Percentiles rank a stretch among this genome's conserved stretches.
phyloP scores from a whole-genome alignment of 2,888 invertebrate species.

The Drosophila kokeensis region DNA sequence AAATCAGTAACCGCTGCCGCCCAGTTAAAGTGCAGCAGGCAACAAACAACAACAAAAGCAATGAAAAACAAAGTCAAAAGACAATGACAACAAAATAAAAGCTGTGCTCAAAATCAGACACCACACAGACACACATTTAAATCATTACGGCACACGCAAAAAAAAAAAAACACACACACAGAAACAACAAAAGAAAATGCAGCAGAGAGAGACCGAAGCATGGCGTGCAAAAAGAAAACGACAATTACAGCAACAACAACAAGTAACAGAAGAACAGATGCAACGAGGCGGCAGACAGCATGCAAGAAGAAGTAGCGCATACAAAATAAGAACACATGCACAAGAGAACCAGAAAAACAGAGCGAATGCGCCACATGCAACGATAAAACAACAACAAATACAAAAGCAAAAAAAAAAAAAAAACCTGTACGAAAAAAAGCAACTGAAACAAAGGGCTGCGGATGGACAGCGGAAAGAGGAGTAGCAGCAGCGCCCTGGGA shows the following conservation, averaged over 20 bases:
- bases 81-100: slow-evolving; percentile 56
- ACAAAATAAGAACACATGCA: slow-evolving; percentile 59
- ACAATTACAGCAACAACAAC: slow-evolving; percentile 42
- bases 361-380: slow-evolving; percentile 73
- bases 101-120: slow-evolving; percentile 74
- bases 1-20: slow-evolving; percentile 21
- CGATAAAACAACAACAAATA: slow-evolving; percentile 48
- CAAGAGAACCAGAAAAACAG: slow-evolving; percentile 51
- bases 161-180: slow-evolving; percentile 31
- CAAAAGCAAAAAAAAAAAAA: slow-evolving; percentile 40
- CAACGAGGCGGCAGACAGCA: slow-evolving; percentile 29
- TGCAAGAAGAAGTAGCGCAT: slow-evolving; percentile 52
- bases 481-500: slow-evolving; percentile 23
- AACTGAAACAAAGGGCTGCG: slow-evolving; percentile 57
- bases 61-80: slow-evolving; percentile 12
- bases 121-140: slow-evolving; percentile 48
- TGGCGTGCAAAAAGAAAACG: slow-evolving; percentile 48
- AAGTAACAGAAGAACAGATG: slow-evolving; percentile 24
- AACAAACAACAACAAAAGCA: slow-evolving; percentile 15
- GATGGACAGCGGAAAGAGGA: slow-evolving; percentile 16
- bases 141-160: slow-evolving; percentile 62
- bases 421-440: slow-evolving; percentile 56
- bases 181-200: slow-evolving; percentile 29
- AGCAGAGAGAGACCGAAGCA: slow-evolving; percentile 16
- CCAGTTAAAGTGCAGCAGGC: slow-evolving; percentile 33